Conservation (phyloP, 92 coral and sea anemone genomes). For the Phenganax subtilis region DNA sequence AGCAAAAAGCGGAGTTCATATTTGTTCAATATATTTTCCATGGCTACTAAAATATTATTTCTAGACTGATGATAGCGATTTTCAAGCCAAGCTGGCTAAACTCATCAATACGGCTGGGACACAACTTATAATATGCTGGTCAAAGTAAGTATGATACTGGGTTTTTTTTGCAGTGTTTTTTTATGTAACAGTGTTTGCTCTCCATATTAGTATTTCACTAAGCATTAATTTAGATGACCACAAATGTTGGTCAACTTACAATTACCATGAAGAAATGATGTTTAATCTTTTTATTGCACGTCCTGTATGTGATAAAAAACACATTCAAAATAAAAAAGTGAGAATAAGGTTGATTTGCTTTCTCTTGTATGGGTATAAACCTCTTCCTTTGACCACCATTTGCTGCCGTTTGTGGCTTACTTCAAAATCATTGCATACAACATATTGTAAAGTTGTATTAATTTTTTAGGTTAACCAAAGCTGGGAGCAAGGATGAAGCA, state of each 20-base stretch:
- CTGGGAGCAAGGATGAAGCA: conserved; percentile 68
- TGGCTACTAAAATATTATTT: not conserved
- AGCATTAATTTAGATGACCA: too few species aligned
- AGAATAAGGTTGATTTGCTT: not conserved
- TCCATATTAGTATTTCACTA: too few species aligned
- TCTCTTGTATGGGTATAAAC: not conserved
- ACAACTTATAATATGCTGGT: conserved; percentile 74
- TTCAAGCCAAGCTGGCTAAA: conserved; percentile 79
- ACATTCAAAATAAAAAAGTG: too few species aligned
- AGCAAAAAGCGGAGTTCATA: not conserved
- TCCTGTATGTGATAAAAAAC: too few species aligned
- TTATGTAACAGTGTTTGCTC: not conserved
- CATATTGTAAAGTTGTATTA: not conserved
- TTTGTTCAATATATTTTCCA: not conserved
- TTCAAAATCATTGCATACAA: too few species aligned
- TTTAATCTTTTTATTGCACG: not conserved
- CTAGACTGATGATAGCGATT: conserved; percentile 83
- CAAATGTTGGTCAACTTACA: too few species aligned
- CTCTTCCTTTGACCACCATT: too few species aligned
- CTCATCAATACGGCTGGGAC: conserved; percentile 70
- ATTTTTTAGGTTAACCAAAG: conserved; percentile 61
- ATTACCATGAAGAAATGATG: not conserved
- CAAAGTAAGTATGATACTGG: conserved; percentile 58
- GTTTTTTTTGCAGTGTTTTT: not conserved
- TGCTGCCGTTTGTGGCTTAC: too few species aligned